Percentiles rank a stretch among this genome's conserved stretches.
Conservation (phyloP, 2,888 invertebrate genomes). For the Callinectes sapidus region DNA sequence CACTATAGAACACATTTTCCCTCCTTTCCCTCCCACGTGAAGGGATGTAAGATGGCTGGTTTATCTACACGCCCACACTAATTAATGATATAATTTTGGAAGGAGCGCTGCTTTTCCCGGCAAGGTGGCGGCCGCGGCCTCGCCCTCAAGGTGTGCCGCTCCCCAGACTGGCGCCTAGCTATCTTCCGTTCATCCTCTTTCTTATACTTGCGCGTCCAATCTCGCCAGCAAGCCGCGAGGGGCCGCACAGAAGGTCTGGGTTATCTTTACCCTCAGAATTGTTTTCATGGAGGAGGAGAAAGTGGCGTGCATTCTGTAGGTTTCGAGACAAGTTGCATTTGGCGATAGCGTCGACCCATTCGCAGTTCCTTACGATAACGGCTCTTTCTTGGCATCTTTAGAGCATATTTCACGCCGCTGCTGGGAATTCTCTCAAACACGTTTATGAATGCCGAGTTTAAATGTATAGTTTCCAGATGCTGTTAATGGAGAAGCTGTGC, state of each 20-base stretch:
- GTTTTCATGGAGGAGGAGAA: constrained; percentile 3
- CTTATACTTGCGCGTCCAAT: not conserved
- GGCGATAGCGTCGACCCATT: constrained; percentile 31
- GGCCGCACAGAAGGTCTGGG: not conserved
- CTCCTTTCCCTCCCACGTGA: not conserved
- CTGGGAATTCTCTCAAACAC: constrained; percentile 8
- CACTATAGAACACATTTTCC: not conserved
- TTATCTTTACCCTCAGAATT: constrained; percentile 24
- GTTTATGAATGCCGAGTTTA: constrained; percentile 9
- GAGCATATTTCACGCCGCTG: not conserved
- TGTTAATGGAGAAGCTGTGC: not conserved
- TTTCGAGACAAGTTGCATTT: constrained; percentile 26
- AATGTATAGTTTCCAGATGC: constrained; percentile 3
- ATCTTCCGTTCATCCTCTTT: not conserved
- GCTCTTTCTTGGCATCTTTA: constrained; percentile 22
- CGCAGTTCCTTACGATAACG: constrained; percentile 34
- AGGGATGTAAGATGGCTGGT: not conserved
- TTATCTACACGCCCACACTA: not conserved
- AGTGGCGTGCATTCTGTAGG: not conserved
- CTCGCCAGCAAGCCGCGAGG: not conserved
- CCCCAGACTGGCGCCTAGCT: not conserved
- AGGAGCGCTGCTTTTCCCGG: not conserved
- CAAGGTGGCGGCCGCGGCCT: not conserved
- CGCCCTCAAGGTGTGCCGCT: not conserved
- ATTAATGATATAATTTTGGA: not conserved